phyloP scores from a whole-genome alignment of 2,888 invertebrate species.

The Tinea semifulvella region DNA sequence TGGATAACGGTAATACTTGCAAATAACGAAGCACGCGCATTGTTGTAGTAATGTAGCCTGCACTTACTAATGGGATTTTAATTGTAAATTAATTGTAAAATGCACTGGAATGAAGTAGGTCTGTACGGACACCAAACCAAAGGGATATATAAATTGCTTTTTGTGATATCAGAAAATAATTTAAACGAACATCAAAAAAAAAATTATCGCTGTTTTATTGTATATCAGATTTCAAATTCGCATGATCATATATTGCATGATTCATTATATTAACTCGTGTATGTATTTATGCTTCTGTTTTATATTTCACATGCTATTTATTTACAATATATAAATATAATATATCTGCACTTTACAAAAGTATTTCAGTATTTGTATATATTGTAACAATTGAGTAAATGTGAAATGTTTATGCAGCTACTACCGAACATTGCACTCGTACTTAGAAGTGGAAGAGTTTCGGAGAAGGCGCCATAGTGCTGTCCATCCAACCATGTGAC shows the following conservation, averaged over 20 bases:
- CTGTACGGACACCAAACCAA: not conserved
- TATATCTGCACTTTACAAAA: not conserved
- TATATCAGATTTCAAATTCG: no score
- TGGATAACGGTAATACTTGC: conserved; percentile 80
- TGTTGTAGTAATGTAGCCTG: conserved; percentile 52
- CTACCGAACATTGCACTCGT: conserved; percentile 62
- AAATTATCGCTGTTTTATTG: no score
- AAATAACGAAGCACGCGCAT: conserved; percentile 55
- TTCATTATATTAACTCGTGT: not conserved
- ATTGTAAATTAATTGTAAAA: conserved; percentile 32
- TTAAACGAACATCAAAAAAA: no score
- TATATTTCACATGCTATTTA: not conserved
- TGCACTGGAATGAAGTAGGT: conserved; percentile 7
- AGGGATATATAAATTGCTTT: conserved; percentile 4
- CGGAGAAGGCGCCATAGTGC: conserved; percentile 51
- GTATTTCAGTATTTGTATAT: not conserved
- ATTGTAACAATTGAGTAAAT: conserved; percentile 2
- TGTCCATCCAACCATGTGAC: conserved; percentile 46
- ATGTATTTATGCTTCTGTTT: not conserved
- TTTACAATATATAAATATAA: not conserved
- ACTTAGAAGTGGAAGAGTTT: conserved; percentile 41
- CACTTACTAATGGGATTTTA: conserved; percentile 62
- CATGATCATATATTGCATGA: not conserved
- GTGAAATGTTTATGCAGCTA: conserved; percentile 39
- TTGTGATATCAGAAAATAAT: no score